Evolutionary conservation across 2,113 vertebrate genomes (phyloP), one percentile per base, ranked within the genome.

Genomic region (Phylloscopus whistleri): DNA sequence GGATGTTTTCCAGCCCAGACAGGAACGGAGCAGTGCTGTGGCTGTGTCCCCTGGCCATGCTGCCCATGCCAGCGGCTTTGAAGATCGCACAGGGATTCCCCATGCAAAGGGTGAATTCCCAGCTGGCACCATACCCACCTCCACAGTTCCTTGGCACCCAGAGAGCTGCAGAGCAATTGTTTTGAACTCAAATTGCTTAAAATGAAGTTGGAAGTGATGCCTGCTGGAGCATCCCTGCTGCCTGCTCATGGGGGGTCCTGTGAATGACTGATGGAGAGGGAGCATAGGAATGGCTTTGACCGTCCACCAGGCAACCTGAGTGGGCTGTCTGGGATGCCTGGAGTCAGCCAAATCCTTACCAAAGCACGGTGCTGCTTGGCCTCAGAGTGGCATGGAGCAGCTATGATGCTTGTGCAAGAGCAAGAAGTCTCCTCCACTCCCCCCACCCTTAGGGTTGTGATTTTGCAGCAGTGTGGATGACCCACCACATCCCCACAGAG

Each of bases 81-180:
- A 87, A 95, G 89, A 62, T 69, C 80, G 22, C 12, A 0, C 62
- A 96, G 94, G 91, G 91, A 95, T 96, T 95, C 69, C 96, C 89
- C 81, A 0, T 76, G 49, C 3, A 0, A 37, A 87, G 87, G 91
- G 91, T 89, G 84, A 95, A 96, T 97, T 96, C 94, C 91, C 93
- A 95, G 44, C 66, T 93, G 91, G 93, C 89, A 84, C 69, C 46
- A 3, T 66, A 78, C 91, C 69, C 87, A 41, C 44, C 53, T 89
- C 59, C 2, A 2, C 59, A 1, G 3, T 13, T 85, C 85, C 79
- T 83, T 89, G 90, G 95, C 91, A 92, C 63, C 60, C 72, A 17
- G 23, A 24, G 81, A 79, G 60, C 62, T 0, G 0, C 4, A 5
- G 43, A 77, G 31, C 4, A 7, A 31, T 56, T 68, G n/a, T 80